Conservation (phyloP, 2,888 invertebrate species). For the Octodonta nipae region DNA sequence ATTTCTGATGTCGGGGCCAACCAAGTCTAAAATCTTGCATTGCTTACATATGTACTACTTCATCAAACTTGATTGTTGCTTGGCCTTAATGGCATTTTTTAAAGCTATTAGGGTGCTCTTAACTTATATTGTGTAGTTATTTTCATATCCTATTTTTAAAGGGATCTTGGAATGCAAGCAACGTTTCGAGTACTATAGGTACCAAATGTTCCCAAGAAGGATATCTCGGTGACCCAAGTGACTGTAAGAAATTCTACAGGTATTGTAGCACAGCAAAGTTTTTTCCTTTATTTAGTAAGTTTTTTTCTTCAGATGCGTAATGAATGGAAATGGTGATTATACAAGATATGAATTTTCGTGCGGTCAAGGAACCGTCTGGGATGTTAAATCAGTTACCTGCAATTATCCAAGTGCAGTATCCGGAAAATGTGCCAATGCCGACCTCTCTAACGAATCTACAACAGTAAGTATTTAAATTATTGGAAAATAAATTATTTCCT, state of each 20-base stretch:
- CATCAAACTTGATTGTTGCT: too few relatives aligned
- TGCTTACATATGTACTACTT: too few relatives aligned
- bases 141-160: conserved; percentile 18
- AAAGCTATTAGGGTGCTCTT: too few relatives aligned
- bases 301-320: conserved; percentile 48
- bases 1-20: too few relatives aligned
- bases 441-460: conserved; percentile 4
- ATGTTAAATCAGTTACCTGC: conserved; percentile 51
- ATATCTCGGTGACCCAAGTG: conserved; percentile 23
- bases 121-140: too few relatives aligned
- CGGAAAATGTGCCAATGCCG: conserved; percentile 10
- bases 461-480: not conserved
- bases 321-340: conserved; percentile 39
- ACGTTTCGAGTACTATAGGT: conserved; percentile 13
- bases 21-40: too few relatives aligned
- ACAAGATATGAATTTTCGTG: conserved; percentile 55
- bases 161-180: conserved; percentile 9
- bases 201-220: conserved; percentile 23
- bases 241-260: conserved; percentile 30
- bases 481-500: too few relatives aligned
- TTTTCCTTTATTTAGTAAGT: conserved; percentile 7
- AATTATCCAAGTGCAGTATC: conserved; percentile 46
- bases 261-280: conserved; percentile 14
- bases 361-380: conserved; percentile 58
- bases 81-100: too few relatives aligned